Percentiles rank a stretch among this genome's conserved stretches.
Conservation (phyloP, 2,113 vertebrate genomes). For the Mustelus asterias region DNA sequence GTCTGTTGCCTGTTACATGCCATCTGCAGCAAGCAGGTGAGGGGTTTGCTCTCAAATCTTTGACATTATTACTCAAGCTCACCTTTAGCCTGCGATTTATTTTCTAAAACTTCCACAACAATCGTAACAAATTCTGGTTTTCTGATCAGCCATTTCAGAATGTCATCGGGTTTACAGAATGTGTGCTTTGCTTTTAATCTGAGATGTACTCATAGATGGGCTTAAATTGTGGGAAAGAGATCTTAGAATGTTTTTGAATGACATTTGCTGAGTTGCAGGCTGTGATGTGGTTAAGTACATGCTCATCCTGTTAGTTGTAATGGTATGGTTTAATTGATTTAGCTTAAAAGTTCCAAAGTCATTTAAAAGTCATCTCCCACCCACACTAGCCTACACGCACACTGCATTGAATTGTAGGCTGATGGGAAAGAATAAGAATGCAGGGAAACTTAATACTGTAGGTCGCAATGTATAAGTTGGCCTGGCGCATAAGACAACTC, state of each 20-base stretch:
- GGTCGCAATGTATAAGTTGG: not conserved
- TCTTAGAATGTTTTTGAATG: not conserved
- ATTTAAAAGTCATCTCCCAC: conserved; percentile 3
- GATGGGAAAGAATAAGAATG: not conserved
- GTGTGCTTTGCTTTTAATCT: not conserved
- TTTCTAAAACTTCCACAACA: not conserved
- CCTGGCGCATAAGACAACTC: not conserved
- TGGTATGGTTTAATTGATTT: conserved; percentile 8
- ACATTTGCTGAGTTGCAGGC: not conserved
- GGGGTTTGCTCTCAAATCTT: not conserved
- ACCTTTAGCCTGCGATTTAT: not conserved
- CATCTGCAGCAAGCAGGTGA: not conserved
- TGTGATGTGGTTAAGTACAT: conserved; percentile 29
- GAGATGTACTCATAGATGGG: not conserved
- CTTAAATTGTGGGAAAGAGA: conserved; percentile 24
- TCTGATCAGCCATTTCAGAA: not conserved
- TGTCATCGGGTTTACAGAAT: not conserved
- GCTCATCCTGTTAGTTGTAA: not conserved
- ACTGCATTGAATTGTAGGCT: not conserved
- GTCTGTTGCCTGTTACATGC: not conserved
- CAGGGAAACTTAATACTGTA: not conserved
- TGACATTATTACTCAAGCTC: not conserved
- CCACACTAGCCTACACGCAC: not conserved
- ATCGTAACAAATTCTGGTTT: not conserved
- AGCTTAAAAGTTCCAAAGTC: not conserved